Evolutionary conservation across 2,888 invertebrate species (phyloP), one percentile per base, ranked within the genome.

Genomic region (Hyppa rectilinea): DNA sequence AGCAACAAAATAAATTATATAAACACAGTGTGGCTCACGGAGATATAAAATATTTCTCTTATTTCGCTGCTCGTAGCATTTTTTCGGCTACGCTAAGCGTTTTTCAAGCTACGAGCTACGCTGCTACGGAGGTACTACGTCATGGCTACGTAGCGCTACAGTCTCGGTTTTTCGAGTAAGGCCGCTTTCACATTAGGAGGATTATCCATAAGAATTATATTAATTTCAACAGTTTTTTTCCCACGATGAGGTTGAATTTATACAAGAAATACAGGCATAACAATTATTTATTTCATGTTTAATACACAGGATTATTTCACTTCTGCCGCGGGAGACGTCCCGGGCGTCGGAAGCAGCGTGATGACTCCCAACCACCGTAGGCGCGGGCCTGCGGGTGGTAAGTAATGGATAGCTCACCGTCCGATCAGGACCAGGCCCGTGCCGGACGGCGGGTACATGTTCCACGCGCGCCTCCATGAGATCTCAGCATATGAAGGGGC

Each of bases 1-100:
- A 50, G 49, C 47, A 38, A 49, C 47, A 53, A 23, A 55, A 69
- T 69, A 59, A 66, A 75, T n/a, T 72, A 17, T 62, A 23, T 52
- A 62, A 52, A 36, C 45, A 34, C 14, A 20, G 50, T 50, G 31
- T 20, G 31, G 66, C 23, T n/a, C 31, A 29, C 73, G 17, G 20
- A 49, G 4, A 23, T 29, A 29, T 49, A 52, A 52, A 38, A 58
- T 67, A 40, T 53, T 59, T 68, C 7, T 75, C 45, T 52, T 66
- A 55, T 53, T 53, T 45, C 6, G 23, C 34, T 38, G 3, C 20
- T 47, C 52, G 68, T 53, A 68, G 76, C 52, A 53, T 1, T 58
- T 65, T 66, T 75, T 71, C 7, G 10, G n/a, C 26, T 53, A 31
- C 53, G 29, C 4, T 47, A 5, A 20, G 47, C 34, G 10, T 53